A percentile compares a stretch with the other conserved stretches of the same genome.
Evolutionary conservation across 2,888 invertebrate species (phyloP).

Genomic region (Nysson spinosus): DNA sequence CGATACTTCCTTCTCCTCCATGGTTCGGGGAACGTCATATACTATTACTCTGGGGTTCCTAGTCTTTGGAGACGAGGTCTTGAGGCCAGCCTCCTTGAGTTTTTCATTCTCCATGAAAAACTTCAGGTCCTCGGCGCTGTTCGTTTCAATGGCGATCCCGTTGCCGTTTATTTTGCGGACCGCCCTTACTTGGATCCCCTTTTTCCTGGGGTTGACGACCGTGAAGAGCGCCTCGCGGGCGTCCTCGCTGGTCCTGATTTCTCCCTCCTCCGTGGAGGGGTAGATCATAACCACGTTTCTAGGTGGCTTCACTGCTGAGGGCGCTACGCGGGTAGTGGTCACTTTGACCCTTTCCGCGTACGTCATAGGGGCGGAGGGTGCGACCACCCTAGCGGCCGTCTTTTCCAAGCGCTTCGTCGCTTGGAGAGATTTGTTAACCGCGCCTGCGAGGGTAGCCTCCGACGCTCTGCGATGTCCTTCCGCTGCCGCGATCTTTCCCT

Average conservation of each 20-base stretch:
- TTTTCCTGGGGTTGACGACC: neutral
- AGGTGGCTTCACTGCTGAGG: no score
- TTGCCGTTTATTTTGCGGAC: slow-evolving; percentile 13
- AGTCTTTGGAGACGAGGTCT: slow-evolving; percentile 1
- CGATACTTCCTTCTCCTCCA: neutral
- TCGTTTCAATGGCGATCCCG: slow-evolving; percentile 21
- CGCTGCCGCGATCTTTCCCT: no score
- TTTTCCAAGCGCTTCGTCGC: no score
- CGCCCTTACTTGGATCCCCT: slow-evolving; percentile 6
- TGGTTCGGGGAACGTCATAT: neutral
- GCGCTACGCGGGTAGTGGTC: no score
- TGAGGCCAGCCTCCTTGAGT: slow-evolving; percentile 11
- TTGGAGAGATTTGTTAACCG: no score
- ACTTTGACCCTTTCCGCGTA: no score
- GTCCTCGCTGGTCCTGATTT: slow-evolving; percentile 6
- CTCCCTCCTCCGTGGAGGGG: neutral
- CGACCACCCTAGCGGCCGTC: no score
- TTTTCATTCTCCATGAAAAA: slow-evolving; percentile 2
- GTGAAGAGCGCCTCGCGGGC: neutral
- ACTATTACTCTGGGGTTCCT: slow-evolving; percentile 2
- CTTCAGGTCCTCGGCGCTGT: neutral
- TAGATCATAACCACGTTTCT: neutral
- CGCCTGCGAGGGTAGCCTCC: no score
- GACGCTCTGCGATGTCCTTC: no score
- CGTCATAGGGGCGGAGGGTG: no score